Conservation (phyloP, 2,113 vertebrate genomes). For the Nyctereutes procyonoides region DNA sequence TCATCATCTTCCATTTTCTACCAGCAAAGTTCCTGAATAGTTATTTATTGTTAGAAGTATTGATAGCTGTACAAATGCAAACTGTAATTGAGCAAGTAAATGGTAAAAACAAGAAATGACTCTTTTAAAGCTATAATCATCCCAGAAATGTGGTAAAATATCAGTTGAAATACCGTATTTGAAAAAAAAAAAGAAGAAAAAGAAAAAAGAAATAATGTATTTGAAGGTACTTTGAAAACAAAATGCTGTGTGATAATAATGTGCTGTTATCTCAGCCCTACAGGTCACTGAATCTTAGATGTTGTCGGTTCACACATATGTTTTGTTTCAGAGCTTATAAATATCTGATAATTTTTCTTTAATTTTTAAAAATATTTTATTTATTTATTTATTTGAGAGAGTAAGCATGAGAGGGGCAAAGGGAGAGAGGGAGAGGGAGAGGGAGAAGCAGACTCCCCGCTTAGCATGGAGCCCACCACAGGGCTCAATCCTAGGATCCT, state of each 20-base stretch:
- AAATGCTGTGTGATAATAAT: background rate
- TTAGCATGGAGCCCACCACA: background rate
- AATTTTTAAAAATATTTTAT: background rate
- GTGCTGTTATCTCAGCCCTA: background rate
- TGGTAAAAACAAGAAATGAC: background rate
- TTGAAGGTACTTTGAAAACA: slow-evolving; percentile 20
- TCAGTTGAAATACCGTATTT: background rate
- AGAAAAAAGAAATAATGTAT: background rate
- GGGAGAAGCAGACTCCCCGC: background rate
- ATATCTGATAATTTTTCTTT: slow-evolving; percentile 60
- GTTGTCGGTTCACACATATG: slow-evolving; percentile 1
- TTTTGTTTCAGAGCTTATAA: slow-evolving; percentile 55
- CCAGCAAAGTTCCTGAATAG: background rate
- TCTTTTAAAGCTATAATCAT: background rate
- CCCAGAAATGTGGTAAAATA: slow-evolving; percentile 10
- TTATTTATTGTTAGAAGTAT: slow-evolving; percentile 15
- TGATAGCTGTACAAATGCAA: background rate
- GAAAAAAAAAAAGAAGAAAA: background rate
- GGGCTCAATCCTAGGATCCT: background rate
- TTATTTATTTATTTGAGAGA: background rate
- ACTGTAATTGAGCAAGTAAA: slow-evolving; percentile 24
- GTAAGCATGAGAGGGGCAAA: background rate
- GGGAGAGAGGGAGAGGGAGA: background rate
- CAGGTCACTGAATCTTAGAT: background rate
- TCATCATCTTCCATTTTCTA: slow-evolving; percentile 39